Base-by-base conservation (phyloP, 2,797 vertebrate species). In the Rousettus madagascariensis region DNA sequence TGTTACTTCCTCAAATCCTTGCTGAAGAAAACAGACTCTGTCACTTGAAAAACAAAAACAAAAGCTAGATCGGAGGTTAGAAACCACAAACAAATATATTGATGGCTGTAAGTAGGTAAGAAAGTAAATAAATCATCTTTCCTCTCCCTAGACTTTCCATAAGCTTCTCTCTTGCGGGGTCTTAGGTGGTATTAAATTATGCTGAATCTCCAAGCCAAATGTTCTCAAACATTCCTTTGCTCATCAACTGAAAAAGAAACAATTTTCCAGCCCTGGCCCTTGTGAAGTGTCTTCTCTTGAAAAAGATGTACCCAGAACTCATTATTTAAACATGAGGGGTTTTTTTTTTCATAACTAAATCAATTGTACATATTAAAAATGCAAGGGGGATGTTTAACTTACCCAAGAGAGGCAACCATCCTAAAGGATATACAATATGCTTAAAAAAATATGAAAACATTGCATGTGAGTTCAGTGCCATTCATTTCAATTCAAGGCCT, bases 291-390 rank as follows among this genome's bases (percentile, higher is more conserved):
- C 28, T 80, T 28, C 17, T 78, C 41, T 95, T 66, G 24, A 80
- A 71, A 63, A 57, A 78, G 28, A 82, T 72, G 61, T 74, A 72
- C 82, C 28, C 57, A 65, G 43, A 71, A 95, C 11, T 95, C 72
- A 92, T 93, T 92, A 94, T 69, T 95, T 77, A 92, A 96, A 94
- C 36, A 96, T 74, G 66, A 92, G 26, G n/a, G 86, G 61, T 15
- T 30, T 87, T 69, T 15, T 85, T 61, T 46, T 36, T 69, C 49
- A 49, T 78, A 91, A 93, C 33, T n/a, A 92, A 97, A 95, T 82
- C 71, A 90, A 82, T 87, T 90, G 33, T 77, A 90, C 74, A 65
- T 87, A 96, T 89, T 84, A 93, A 94, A 96, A 95, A 89, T 94
- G 46, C 19, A 97, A 93, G 61, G 55, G 15, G 38, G 63, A 75